Evolutionary conservation across 2,888 invertebrate species (phyloP), one percentile per base, ranked within the genome.

Genomic region (Chrysolina haemoptera): DNA sequence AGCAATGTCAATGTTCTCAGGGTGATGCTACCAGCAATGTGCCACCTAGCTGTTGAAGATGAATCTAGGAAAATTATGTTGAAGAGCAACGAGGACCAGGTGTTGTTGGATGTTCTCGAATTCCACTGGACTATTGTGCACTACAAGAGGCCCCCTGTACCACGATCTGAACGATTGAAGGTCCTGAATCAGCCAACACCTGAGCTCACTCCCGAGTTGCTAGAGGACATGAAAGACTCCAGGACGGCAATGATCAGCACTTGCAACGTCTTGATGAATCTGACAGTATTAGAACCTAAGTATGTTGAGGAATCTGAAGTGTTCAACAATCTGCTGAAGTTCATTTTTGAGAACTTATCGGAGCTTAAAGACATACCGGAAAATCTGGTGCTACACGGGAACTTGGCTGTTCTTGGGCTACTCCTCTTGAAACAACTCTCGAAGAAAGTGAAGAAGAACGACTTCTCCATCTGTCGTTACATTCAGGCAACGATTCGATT

Each of bases 181-280:
- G 92, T 91, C 0, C 91, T 92, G 86, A 93, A 92, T 78, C 93
- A 94, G 84, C 95, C 95, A 16, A 94, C 93, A 84, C 93, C 94
- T 66, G 93, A 94, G 83, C 87, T 95, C 65, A 93, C 94, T 65
- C 92, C 93, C 0, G 91, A 93, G 84, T 89, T 94, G 77, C 86
- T 94, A 73, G 95, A 94, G 83, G 94, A 95, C 80, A 95, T 96
- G 93, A 93, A 94, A 83, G 95, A 95, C 86, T 95, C 96, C 0
- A 91, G 96, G 74, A 90, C 93, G 3, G 96, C 96, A 0, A 94
- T 98, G 90, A 93, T 95, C 77, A 95, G 96, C 80, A 91, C 96
- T 41, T 97, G 97, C 87, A 97, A 97, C 85, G 94, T 97, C 73
- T 93, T 98, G 79, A 96, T 98, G 95, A 98, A 98, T 86, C 90